Conservation (phyloP, 1,140 invertebrate genomes). For the Drosophila saltans region DNA sequence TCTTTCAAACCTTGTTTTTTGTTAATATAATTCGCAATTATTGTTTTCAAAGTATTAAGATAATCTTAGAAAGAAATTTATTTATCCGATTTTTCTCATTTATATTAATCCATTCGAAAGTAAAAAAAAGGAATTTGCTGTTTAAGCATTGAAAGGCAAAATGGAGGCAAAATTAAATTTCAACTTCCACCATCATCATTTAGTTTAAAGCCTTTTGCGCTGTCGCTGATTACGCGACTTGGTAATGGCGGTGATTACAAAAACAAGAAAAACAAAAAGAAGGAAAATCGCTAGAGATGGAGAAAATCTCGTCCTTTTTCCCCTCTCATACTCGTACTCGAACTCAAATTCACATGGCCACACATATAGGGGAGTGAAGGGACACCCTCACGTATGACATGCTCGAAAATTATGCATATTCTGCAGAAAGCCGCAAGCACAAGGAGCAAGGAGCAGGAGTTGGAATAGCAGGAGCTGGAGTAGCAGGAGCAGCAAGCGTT, state of each 20-base stretch:
- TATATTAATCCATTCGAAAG: not conserved
- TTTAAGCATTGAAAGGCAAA: conserved; percentile 29
- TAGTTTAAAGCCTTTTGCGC: conserved; percentile 55
- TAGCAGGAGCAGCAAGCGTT: conserved; percentile 18
- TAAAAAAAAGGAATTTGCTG: conserved; percentile 9
- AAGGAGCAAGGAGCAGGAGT: conserved; percentile 6
- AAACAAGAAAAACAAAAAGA: conserved; percentile 29
- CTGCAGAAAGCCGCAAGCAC: conserved; percentile 55
- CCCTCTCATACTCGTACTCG: conserved; percentile 1
- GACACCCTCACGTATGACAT: conserved; percentile 67
- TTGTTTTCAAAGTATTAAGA: too few relatives aligned
- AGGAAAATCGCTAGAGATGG: not conserved
- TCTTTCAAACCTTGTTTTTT: too few relatives aligned
- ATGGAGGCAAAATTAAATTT: conserved; percentile 20
- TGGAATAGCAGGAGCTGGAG: conserved; percentile 17
- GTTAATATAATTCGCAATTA: too few relatives aligned
- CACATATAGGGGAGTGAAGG: not conserved
- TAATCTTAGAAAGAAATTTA: too few relatives aligned
- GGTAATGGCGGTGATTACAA: conserved; percentile 78
- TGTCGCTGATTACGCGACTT: conserved; percentile 76
- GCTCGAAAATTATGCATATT: conserved; percentile 78
- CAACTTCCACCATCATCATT: conserved; percentile 45
- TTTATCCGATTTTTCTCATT: too few relatives aligned
- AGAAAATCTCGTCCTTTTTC: conserved; percentile 14
- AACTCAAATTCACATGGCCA: too few relatives aligned